Percentiles rank a stretch among this genome's conserved stretches.
phyloP scores from a whole-genome alignment of 2,888 invertebrate species.

The Galerucella nymphaeae region DNA sequence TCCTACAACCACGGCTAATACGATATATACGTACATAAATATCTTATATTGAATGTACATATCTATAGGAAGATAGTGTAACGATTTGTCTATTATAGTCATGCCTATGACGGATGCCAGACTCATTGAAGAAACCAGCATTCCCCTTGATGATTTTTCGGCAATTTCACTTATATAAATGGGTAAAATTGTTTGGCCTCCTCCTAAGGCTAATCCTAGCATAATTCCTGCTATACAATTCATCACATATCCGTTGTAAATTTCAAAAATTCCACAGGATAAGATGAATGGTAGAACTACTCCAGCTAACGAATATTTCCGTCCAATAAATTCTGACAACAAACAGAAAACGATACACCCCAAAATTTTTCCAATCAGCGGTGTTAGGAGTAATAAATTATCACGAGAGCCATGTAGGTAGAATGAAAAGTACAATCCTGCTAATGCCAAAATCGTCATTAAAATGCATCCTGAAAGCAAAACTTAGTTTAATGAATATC shows the following conservation, averaged over 20 bases:
- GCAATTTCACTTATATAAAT: constrained; percentile 18
- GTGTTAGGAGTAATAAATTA: background rate
- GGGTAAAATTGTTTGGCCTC: constrained; percentile 6
- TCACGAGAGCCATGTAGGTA: background rate
- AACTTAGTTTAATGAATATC: too few relatives aligned
- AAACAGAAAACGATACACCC: background rate
- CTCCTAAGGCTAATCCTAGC: constrained; percentile 3
- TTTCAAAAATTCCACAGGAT: background rate
- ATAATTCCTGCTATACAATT: background rate
- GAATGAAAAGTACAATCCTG: background rate
- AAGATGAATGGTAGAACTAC: background rate
- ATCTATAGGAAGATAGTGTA: background rate
- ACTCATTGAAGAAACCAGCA: background rate
- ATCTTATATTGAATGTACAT: background rate
- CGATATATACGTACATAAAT: background rate
- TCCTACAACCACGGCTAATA: background rate
- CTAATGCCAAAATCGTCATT: background rate
- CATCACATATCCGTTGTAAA: background rate
- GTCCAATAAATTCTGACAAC: background rate
- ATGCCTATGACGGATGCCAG: background rate
- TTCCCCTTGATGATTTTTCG: constrained; percentile 5
- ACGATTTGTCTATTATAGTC: background rate
- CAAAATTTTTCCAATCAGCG: background rate
- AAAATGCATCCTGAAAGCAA: background rate
- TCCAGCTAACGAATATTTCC: background rate